These are phyloP conservation scores for Grallaria varia DNA, from an alignment of 2,113 vertebrate genomes.

Conservation along the genomic window DNA sequence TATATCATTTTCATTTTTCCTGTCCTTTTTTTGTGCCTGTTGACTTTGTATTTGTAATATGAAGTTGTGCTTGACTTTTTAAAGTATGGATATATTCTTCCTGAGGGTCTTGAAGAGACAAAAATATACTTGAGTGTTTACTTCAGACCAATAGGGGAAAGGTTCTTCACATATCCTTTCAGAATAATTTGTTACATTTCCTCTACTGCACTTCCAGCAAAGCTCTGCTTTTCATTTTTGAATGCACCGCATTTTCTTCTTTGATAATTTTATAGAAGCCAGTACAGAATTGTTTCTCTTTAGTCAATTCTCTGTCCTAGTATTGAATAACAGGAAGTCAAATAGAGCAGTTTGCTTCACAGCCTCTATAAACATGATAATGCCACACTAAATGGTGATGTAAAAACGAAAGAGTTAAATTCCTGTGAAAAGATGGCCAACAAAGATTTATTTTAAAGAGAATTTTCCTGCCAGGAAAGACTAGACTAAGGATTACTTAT, in stretches of 20 bases:
- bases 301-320: neutral
- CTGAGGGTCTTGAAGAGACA: constrained; percentile 69
- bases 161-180: constrained; percentile 87
- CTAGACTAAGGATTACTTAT: neutral
- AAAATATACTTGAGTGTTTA: constrained; percentile 84
- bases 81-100: constrained; percentile 90
- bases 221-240: neutral
- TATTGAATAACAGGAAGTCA: neutral
- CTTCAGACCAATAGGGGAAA: constrained; percentile 82
- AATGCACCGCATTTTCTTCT: neutral
- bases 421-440: neutral
- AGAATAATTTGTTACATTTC: neutral
- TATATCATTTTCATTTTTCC: neutral
- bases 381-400: neutral
- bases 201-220: neutral
- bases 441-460: neutral
- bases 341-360: neutral
- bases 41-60: neutral
- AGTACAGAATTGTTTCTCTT: neutral
- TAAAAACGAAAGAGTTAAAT: neutral
- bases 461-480: neutral
- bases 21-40: neutral
- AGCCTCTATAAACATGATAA: neutral
- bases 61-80: neutral
- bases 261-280: neutral